phyloP scores from a whole-genome alignment of 2,113 vertebrate genomes.

The Burhinus bistriatus region DNA sequence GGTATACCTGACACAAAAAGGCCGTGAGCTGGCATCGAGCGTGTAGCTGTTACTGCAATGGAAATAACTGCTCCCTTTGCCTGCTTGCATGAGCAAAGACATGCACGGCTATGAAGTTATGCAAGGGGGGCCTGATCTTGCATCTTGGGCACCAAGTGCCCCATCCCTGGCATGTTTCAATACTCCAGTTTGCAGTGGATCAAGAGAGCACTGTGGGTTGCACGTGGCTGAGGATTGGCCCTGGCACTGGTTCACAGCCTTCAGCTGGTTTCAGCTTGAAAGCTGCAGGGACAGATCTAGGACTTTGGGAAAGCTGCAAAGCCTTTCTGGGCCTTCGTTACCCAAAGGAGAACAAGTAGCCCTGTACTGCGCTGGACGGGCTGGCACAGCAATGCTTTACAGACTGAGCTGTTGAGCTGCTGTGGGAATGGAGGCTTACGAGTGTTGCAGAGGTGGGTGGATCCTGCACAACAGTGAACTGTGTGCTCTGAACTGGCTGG shows the following conservation, averaged over 20 bases:
- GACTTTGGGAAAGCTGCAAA: neutral
- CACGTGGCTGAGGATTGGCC: neutral
- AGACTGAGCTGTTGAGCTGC: neutral
- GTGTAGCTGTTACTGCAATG: neutral
- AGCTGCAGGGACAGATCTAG: neutral
- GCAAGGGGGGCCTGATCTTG: neutral
- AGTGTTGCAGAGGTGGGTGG: accelerated
- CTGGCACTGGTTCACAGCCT: neutral
- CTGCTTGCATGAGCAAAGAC: neutral
- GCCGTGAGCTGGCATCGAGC: accelerated
- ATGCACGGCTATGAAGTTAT: accelerated
- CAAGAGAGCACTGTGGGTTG: neutral
- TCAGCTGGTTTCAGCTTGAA: neutral
- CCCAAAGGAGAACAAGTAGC: neutral
- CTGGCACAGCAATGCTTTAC: no score
- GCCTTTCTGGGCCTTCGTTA: neutral
- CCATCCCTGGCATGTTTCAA: neutral
- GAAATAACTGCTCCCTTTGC: neutral
- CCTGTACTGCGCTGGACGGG: no score
- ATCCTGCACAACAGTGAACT: neutral
- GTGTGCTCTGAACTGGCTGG: neutral
- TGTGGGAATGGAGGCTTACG: neutral
- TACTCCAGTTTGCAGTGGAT: neutral
- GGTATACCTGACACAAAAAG: neutral
- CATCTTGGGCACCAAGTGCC: neutral